These are phyloP conservation scores for Turdus rufiventris DNA, from an alignment of 2,113 vertebrate species.

Conservation along the genomic window DNA sequence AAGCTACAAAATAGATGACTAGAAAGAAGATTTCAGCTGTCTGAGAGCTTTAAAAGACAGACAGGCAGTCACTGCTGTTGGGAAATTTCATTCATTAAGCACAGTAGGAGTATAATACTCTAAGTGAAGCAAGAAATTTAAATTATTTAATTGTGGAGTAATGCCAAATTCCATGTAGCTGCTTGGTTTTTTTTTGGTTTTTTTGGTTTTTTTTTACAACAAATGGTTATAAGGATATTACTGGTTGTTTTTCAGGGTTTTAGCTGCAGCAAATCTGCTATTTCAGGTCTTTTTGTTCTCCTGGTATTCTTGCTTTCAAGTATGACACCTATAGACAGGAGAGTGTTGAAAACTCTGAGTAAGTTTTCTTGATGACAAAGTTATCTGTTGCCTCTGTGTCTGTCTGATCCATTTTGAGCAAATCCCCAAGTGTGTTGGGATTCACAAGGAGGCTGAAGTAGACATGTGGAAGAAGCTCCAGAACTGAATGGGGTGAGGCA, in stretches of 20 bases:
- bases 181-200: not conserved
- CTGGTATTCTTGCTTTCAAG: not conserved
- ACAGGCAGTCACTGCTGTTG: not conserved
- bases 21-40: not conserved
- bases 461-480: not conserved
- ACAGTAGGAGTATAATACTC: not conserved
- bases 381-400: not conserved
- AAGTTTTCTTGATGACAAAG: not conserved
- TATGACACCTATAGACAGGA: not conserved
- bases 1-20: not conserved
- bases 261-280: not conserved
- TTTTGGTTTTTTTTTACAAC: not conserved
- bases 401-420: not conserved
- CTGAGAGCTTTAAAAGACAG: not conserved
- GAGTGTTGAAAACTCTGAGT: not conserved
- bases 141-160: not conserved
- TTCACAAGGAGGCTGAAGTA: not conserved
- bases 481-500: fast-evolving
- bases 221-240: not conserved
- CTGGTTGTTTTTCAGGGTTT: not conserved
- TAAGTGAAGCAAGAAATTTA: not conserved
- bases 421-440: not conserved
- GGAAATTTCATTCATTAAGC: not conserved
- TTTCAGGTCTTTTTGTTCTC: not conserved
- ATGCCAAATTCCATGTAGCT: not conserved